phyloP scores from a whole-genome alignment of 1,140 invertebrate genomes.

The Planococcus citri region DNA sequence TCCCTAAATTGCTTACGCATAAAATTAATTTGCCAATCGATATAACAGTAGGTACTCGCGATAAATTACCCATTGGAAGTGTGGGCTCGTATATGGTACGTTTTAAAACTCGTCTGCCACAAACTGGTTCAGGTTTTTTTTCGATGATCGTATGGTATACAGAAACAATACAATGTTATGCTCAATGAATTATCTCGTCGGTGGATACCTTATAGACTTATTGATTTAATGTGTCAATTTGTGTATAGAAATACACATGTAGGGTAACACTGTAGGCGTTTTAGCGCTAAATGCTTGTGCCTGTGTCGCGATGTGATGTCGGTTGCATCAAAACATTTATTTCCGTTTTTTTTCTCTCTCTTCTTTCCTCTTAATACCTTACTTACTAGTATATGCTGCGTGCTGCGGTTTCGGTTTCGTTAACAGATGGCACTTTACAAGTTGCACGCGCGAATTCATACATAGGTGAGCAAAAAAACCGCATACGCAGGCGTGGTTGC shows the following conservation, averaged over 20 bases:
- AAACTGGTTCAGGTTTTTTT: neutral
- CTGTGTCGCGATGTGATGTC: too few relatives aligned
- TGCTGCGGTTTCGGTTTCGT: too few relatives aligned
- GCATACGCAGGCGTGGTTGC: constrained; percentile 5
- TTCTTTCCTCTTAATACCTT: too few relatives aligned
- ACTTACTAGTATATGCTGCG: too few relatives aligned
- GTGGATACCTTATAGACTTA: neutral
- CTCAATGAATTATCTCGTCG: neutral
- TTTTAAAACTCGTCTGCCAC: too few relatives aligned
- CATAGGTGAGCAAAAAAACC: neutral
- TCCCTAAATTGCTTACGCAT: too few relatives aligned
- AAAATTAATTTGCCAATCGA: too few relatives aligned
- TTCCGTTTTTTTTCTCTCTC: neutral
- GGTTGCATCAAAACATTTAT: constrained; percentile 7
- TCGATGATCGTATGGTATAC: neutral
- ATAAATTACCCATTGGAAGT: too few relatives aligned
- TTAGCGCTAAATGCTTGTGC: neutral
- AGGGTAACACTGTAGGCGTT: constrained; percentile 1
- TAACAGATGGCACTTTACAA: constrained; percentile 5
- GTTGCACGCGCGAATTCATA: neutral
- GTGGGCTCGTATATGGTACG: too few relatives aligned
- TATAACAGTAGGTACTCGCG: too few relatives aligned
- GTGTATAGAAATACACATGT: neutral
- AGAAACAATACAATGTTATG: neutral
- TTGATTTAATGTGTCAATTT: constrained; percentile 8